These are phyloP conservation scores for Geococcyx californianus DNA, from an alignment of 2,113 vertebrate genomes.

Conservation along the genomic window DNA sequence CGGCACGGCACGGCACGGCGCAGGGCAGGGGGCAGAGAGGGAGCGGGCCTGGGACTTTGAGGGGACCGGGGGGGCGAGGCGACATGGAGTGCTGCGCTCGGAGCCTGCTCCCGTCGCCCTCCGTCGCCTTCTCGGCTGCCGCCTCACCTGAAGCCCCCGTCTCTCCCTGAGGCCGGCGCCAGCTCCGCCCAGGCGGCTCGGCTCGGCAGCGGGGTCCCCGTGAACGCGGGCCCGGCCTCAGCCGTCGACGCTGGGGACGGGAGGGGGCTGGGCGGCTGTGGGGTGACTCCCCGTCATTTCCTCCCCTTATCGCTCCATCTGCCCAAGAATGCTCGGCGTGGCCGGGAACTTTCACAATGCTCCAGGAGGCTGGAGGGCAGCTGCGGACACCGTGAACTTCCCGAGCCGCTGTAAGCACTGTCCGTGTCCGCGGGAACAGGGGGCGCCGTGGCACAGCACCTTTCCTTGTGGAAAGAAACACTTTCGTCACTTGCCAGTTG, in stretches of 20 bases:
- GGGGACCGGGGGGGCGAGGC: too few species aligned
- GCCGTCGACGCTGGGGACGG: too few species aligned
- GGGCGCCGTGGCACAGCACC: rapidly evolving
- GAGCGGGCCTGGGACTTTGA: too few species aligned
- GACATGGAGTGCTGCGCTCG: rapidly evolving
- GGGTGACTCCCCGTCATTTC: conserved; percentile 43
- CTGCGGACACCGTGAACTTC: background rate
- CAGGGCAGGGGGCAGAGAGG: too few species aligned
- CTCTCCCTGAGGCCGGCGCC: too few species aligned
- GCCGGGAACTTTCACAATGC: conserved; percentile 47
- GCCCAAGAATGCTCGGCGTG: conserved; percentile 57
- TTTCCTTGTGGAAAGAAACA: rapidly evolving
- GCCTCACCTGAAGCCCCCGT: too few species aligned
- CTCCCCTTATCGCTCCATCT: conserved; percentile 68
- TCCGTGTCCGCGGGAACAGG: background rate
- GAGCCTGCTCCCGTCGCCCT: background rate
- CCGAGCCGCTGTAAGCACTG: background rate
- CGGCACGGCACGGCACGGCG: too few species aligned
- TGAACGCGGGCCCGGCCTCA: too few species aligned
- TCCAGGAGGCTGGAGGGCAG: background rate
- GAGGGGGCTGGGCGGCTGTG: background rate
- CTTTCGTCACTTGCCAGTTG: background rate
- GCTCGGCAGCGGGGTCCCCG: background rate
- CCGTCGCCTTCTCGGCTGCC: too few species aligned
- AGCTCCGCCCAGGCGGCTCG: too few species aligned